phyloP scores from a whole-genome alignment of 2,797 vertebrate species.

The Hemibagrus guttatus region DNA sequence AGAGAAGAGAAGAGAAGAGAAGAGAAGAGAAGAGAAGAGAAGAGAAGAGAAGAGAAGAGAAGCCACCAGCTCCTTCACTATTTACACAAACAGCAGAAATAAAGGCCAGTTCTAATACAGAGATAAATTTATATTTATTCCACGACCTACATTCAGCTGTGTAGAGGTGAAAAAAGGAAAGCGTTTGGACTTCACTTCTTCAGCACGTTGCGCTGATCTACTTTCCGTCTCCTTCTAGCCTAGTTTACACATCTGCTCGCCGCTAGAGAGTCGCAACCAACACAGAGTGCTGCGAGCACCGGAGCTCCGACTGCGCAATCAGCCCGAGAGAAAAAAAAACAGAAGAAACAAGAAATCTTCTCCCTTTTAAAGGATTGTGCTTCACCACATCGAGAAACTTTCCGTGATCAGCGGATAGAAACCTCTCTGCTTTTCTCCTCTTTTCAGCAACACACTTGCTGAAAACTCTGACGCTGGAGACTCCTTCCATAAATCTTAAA shows the following conservation, averaged over 20 bases:
- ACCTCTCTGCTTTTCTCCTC: neutral
- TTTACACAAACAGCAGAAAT: constrained; percentile 38
- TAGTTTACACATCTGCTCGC: constrained; percentile 12
- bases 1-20: too few relatives aligned
- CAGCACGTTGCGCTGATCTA: constrained; percentile 1
- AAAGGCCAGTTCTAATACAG: constrained; percentile 18
- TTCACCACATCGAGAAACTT: too few relatives aligned
- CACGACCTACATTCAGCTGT: constrained; percentile 31
- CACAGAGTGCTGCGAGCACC: neutral
- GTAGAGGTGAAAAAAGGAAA: neutral
- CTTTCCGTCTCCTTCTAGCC: neutral
- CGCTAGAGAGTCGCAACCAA: neutral
- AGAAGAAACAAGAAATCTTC: neutral
- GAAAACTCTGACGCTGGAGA: neutral
- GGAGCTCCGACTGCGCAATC: neutral
- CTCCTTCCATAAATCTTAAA: neutral
- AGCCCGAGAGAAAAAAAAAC: neutral
- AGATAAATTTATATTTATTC: neutral
- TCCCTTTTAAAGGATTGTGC: too few relatives aligned
- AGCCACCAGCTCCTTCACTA: constrained; percentile 17
- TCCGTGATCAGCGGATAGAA: neutral
- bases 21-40: too few relatives aligned
- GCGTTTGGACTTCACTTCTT: neutral
- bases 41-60: too few relatives aligned
- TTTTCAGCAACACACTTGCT: too few relatives aligned